Percentiles rank a stretch among this genome's conserved stretches.
phyloP scores from a whole-genome alignment of 2,113 vertebrate species.

The Hoplias malabaricus region DNA sequence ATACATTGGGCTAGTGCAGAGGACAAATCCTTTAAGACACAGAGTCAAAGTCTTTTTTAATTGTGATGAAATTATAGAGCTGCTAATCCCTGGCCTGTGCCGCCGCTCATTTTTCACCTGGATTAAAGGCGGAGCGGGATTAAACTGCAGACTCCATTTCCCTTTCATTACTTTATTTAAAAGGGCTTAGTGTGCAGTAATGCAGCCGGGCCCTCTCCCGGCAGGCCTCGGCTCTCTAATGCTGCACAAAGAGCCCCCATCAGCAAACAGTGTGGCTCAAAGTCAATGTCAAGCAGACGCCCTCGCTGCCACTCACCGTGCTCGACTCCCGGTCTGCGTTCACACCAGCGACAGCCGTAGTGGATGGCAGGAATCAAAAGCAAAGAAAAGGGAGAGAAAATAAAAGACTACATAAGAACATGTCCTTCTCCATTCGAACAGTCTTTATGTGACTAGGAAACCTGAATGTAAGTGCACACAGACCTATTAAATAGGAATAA shows the following conservation, averaged over 20 bases:
- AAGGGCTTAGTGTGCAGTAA: conserved; percentile 60
- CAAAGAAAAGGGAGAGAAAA: conserved; percentile 33
- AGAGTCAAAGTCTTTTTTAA: conserved; percentile 78
- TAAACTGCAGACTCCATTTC: conserved; percentile 63
- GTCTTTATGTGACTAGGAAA: background rate
- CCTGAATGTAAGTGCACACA: background rate
- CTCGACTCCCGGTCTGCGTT: conserved; percentile 89
- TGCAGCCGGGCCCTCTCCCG: conserved; percentile 52
- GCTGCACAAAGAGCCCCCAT: conserved; percentile 28
- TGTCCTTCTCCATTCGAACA: background rate
- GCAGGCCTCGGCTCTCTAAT: conserved; percentile 4
- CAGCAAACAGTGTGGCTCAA: conserved; percentile 38
- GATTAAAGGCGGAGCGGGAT: conserved; percentile 69
- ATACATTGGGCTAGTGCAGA: conserved; percentile 28
- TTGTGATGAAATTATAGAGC: conserved; percentile 77
- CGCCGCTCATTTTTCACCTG: conserved; percentile 71
- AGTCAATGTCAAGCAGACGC: conserved; percentile 48
- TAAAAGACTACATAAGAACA: conserved; percentile 54
- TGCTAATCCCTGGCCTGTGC: conserved; percentile 70
- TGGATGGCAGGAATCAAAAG: conserved; percentile 62
- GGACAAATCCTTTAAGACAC: conserved; percentile 60
- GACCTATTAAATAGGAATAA: background rate
- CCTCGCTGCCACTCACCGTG: conserved; percentile 80
- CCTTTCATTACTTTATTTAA: conserved; percentile 68
- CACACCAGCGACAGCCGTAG: conserved; percentile 53